phyloP scores from a whole-genome alignment of 2,888 invertebrate genomes.

The Netelia virgata region DNA sequence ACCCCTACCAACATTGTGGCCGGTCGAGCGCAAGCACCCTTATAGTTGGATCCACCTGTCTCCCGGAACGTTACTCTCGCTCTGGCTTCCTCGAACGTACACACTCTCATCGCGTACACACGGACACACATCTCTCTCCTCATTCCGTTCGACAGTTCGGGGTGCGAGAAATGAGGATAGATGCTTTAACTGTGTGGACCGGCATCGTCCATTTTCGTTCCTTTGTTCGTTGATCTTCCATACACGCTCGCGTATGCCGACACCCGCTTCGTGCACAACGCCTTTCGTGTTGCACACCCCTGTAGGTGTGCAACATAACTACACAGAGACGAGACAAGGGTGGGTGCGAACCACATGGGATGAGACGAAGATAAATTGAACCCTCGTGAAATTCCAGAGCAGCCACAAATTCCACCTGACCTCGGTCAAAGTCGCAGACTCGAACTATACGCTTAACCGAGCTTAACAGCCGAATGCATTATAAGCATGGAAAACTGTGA shows the following conservation, averaged over 20 bases:
- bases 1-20: conserved; percentile 27
- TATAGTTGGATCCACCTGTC: conserved; percentile 56
- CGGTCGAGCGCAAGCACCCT: conserved; percentile 25
- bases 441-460: neutral
- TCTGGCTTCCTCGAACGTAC: conserved; percentile 29
- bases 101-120: neutral
- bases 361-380: conserved; percentile 33
- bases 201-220: conserved; percentile 27
- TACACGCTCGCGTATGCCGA: neutral
- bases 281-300: neutral
- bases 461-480: neutral
- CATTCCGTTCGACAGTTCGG: conserved; percentile 25
- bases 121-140: neutral
- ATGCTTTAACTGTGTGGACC: conserved; percentile 26
- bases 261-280: neutral
- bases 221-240: neutral
- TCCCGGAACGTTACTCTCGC: conserved; percentile 29
- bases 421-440: neutral
- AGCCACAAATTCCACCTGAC: conserved; percentile 28
- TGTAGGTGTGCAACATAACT: neutral
- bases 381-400: conserved; percentile 30
- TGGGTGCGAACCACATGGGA: neutral
- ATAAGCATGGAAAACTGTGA: neutral
- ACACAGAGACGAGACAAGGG: neutral
- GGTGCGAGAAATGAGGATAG: conserved; percentile 37